phyloP scores from a whole-genome alignment of 2,113 vertebrate genomes.

The Catharus bicknelli region DNA sequence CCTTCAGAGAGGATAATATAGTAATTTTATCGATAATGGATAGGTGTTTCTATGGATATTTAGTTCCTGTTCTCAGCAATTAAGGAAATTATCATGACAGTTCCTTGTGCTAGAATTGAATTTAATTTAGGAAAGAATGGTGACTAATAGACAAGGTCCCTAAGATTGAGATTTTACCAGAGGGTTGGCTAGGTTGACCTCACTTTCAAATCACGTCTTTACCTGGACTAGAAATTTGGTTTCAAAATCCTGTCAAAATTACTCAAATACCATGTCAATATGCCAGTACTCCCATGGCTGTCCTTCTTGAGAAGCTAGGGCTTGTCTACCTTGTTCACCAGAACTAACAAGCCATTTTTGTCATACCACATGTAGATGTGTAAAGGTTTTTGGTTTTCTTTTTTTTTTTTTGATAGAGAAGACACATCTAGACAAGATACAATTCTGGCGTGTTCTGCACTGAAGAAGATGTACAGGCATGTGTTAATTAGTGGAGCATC shows the following conservation, averaged over 20 bases:
- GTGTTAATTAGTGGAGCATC: conserved; percentile 75
- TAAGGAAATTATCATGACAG: not conserved
- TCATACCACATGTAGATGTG: not conserved
- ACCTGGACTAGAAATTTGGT: not conserved
- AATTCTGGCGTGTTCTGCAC: conserved; percentile 86
- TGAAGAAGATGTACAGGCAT: conserved; percentile 83
- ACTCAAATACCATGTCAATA: not conserved
- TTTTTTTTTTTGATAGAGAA: conserved; percentile 69
- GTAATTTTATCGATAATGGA: not conserved
- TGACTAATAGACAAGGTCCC: not conserved
- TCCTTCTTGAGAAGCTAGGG: not conserved
- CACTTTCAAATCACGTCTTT: not conserved
- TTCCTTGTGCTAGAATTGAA: not conserved
- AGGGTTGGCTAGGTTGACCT: not conserved
- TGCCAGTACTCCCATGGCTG: not conserved
- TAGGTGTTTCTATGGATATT: not conserved
- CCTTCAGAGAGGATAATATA: not conserved
- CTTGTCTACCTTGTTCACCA: not conserved
- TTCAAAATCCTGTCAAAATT: not conserved
- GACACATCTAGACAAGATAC: conserved; percentile 63
- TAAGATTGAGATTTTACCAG: not conserved
- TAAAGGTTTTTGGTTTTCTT: not conserved
- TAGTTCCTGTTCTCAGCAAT: not conserved
- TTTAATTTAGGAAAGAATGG: not conserved
- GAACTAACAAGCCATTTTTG: not conserved